These are phyloP conservation scores for Oreocharis arfaki DNA, from an alignment of 2,113 vertebrate species.

Conservation along the genomic window DNA sequence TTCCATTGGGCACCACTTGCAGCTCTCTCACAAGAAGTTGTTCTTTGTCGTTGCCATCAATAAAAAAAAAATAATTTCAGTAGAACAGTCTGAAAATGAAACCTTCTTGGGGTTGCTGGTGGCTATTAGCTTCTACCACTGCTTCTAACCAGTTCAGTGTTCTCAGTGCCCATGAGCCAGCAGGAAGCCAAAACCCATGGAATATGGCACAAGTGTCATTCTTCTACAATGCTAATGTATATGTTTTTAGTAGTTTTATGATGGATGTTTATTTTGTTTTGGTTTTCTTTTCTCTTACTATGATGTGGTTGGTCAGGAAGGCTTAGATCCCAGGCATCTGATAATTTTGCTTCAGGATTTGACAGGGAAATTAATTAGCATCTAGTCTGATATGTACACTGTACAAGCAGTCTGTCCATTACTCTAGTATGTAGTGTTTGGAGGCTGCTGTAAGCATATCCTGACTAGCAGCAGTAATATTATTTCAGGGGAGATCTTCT, in stretches of 20 bases:
- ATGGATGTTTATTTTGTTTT: slow-evolving; percentile 12
- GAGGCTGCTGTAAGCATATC: not conserved
- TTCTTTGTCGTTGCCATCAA: not conserved
- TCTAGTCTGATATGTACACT: not conserved
- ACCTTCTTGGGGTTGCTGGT: not conserved
- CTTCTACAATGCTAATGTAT: slow-evolving; percentile 23
- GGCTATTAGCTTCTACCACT: not conserved
- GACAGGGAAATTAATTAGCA: slow-evolving; percentile 23
- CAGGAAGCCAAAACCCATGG: not conserved
- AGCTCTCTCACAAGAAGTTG: not conserved
- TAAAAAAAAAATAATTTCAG: not conserved
- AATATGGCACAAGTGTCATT: not conserved
- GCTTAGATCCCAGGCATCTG: not conserved
- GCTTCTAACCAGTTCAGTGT: not conserved
- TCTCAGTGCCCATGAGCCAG: not conserved
- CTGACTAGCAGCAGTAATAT: not conserved
- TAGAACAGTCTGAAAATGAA: not conserved
- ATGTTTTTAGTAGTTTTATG: slow-evolving; percentile 18
- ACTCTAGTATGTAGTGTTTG: not conserved
- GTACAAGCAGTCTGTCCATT: not conserved
- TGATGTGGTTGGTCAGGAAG: not conserved
- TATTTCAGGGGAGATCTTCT: not conserved
- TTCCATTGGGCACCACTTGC: not conserved
- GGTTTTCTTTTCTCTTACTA: not conserved
- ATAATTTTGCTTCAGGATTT: slow-evolving; percentile 22